phyloP scores from a whole-genome alignment of 2,888 invertebrate genomes.

The Pseudanteris insignis region DNA sequence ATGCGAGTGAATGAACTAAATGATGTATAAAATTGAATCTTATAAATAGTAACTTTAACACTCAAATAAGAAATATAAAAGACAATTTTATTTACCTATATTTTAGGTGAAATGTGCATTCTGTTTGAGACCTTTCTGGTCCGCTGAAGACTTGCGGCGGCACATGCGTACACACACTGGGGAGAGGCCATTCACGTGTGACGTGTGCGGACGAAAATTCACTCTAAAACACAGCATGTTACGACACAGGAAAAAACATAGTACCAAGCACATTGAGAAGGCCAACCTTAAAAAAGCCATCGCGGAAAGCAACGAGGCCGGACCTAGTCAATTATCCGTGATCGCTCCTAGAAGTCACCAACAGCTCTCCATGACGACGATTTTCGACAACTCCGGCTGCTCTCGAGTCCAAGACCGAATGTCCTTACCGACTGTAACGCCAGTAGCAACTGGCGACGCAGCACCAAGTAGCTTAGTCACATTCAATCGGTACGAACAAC shows the following conservation, averaged over 20 bases:
- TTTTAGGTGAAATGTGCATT: slow-evolving; percentile 85
- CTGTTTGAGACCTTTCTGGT: slow-evolving; percentile 94
- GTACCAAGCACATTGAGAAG: slow-evolving; percentile 36
- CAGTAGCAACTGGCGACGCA: slow-evolving; percentile 60
- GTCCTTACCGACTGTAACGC: slow-evolving; percentile 57
- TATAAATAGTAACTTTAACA: no score
- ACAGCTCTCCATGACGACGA: slow-evolving; percentile 41
- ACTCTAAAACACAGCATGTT: slow-evolving; percentile 95
- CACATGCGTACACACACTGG: slow-evolving; percentile 96
- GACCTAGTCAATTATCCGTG: slow-evolving; percentile 54
- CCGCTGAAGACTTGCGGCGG: slow-evolving; percentile 89
- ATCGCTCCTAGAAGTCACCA: slow-evolving; percentile 58
- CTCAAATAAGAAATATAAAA: no score
- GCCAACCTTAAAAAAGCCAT: slow-evolving; percentile 49
- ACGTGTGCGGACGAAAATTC: slow-evolving; percentile 86
- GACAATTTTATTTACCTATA: no score
- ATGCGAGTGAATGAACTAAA: slow-evolving; percentile 6
- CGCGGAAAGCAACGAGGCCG: slow-evolving; percentile 69
- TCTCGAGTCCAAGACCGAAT: slow-evolving; percentile 54
- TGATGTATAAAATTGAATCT: no score
- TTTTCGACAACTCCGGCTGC: slow-evolving; percentile 46
- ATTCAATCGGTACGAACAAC: slow-evolving; percentile 59
- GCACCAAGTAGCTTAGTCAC: slow-evolving; percentile 58
- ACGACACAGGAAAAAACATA: slow-evolving; percentile 89
- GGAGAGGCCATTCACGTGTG: slow-evolving; percentile 90